Base-by-base conservation (phyloP, 2,888 invertebrate species). In the Coronaproctus castanopsis region DNA sequence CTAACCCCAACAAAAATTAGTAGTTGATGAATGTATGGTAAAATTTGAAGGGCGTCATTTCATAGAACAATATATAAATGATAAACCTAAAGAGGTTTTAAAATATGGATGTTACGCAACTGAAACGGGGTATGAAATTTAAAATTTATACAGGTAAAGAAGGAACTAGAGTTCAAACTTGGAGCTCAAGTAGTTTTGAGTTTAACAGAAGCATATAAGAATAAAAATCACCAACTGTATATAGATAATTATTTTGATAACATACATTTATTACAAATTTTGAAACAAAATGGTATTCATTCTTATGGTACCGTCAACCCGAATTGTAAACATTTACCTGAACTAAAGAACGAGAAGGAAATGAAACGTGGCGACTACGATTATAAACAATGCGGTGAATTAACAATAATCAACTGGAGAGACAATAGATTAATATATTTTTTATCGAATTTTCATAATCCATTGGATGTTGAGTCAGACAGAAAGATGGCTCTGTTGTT, bases 401-500 rank as follows among this genome's bases (percentile, higher is more conserved):
- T 36, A 36, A 14, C 36, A 36, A 36, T 36, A 36, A 8, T 36
- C 14, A 36, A 36, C 5, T 14, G 36, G 36, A 36, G 5, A 8
- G 36, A 36, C 8, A 36, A 36, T 14, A 36, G 36, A 36, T 14
- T 14, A 14, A 14, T 36, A 14, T 36, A 36, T n/a, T n/a, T n/a
- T n/a, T n/a, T n/a, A n/a, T n/a, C n/a, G n/a, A n/a, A n/a, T n/a
- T n/a, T n/a, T n/a, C n/a, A n/a, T n/a, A 36, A 36, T 36, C 14
- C 36, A 36, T 36, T 14, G 36, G 36, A 36, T 36, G 36, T 36
- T 36, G 36, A 36, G 36, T 8, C 14, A 63, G 61, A 55, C 49
- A 61, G 20, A 54, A 58, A 24, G 21, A 54, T 52, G 55, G 61
- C 5, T 57, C 50, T 51, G n/a, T 53, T 24, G 49, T 50, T 48